Conservation (phyloP, 37 sponge, comb jelly and placozoan genomes). For the Oopsacas minuta region DNA sequence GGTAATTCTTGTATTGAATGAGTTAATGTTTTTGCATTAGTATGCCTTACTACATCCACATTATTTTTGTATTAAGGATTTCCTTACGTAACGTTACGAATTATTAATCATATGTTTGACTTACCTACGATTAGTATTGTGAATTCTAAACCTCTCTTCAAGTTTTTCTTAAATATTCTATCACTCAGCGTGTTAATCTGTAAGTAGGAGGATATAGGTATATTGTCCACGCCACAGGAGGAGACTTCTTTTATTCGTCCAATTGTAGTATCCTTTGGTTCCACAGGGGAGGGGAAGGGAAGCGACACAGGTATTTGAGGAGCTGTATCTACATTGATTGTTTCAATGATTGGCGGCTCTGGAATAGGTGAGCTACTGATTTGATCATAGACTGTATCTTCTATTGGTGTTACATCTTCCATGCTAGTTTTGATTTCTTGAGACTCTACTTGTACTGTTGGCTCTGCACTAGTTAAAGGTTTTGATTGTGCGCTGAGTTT, state of each 20-base stretch:
- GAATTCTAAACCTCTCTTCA: conserved; percentile 48
- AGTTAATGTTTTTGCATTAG: too few species aligned
- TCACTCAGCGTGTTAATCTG: background rate
- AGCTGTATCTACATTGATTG: background rate
- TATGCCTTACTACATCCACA: too few species aligned
- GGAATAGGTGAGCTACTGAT: background rate
- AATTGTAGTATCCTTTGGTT: background rate
- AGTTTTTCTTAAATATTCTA: conserved; percentile 23
- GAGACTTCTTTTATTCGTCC: background rate
- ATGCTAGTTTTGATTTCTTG: background rate
- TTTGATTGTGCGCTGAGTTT: background rate
- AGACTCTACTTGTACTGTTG: background rate
- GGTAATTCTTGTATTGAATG: too few species aligned
- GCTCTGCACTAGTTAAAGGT: background rate
- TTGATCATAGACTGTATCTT: background rate
- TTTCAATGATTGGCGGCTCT: background rate
- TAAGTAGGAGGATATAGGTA: background rate
- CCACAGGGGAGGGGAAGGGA: background rate
- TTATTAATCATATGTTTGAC: too few species aligned
- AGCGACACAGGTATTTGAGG: background rate
- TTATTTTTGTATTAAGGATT: too few species aligned
- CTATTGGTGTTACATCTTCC: background rate
- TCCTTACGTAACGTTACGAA: too few species aligned
- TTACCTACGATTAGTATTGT: conserved; percentile 45
- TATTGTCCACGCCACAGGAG: background rate